phyloP scores from a whole-genome alignment of 2,113 vertebrate species.

The Amazona guildingii region DNA sequence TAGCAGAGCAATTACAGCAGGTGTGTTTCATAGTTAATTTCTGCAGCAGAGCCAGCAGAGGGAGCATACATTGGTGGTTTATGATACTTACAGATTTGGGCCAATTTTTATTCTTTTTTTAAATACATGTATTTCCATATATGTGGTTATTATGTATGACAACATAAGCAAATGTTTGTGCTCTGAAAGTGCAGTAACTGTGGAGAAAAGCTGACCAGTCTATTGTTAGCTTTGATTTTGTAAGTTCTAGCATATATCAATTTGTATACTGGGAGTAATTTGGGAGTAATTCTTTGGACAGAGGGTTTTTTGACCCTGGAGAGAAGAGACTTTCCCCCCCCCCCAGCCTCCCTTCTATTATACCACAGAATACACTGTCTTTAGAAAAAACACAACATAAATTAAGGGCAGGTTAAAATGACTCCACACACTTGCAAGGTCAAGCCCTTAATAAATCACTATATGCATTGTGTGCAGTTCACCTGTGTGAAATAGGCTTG shows the following conservation, averaged over 20 bases:
- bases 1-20: background rate
- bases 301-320: background rate
- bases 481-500: constrained; percentile 9
- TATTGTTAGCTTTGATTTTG: background rate
- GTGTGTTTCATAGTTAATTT: constrained; percentile 15
- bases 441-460: constrained; percentile 49
- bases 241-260: background rate
- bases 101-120: background rate
- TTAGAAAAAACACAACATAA: background rate
- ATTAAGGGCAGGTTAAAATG: constrained; percentile 47
- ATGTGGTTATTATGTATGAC: background rate
- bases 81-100: background rate
- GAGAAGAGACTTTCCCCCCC: background rate
- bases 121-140: background rate
- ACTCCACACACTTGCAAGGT: constrained; percentile 32
- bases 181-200: background rate
- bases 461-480: background rate
- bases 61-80: constrained; percentile 51
- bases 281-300: background rate
- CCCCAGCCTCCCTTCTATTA: background rate
- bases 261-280: background rate
- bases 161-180: background rate
- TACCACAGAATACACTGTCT: background rate
- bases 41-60: constrained; percentile 68
- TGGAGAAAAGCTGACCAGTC: background rate